Percentiles rank a stretch among this genome's conserved stretches.
phyloP scores from a whole-genome alignment of 2,113 vertebrate genomes.

The Aphelocoma coerulescens region DNA sequence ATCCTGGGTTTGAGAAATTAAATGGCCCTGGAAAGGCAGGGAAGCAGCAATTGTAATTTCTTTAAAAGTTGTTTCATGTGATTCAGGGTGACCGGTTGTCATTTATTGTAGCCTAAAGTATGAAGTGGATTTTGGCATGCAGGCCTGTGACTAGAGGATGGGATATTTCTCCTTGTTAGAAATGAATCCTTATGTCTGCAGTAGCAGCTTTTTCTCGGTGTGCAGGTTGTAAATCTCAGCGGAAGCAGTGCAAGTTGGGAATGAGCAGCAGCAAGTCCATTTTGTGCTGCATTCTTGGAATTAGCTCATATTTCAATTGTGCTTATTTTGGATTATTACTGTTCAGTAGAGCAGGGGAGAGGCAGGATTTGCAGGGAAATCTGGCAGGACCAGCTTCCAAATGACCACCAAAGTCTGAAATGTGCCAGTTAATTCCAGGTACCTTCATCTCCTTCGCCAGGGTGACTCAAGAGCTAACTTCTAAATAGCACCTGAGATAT shows the following conservation, averaged over 20 bases:
- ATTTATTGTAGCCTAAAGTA: neutral
- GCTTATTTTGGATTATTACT: neutral
- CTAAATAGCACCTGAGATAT: neutral
- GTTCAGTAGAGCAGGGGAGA: neutral
- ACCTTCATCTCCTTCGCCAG: neutral
- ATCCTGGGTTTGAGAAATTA: neutral
- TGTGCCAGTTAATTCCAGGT: neutral
- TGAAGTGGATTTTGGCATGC: neutral
- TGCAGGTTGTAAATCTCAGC: neutral
- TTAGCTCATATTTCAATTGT: neutral
- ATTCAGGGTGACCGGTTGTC: neutral
- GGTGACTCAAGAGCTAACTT: neutral
- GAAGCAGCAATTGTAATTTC: neutral
- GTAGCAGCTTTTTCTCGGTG: neutral
- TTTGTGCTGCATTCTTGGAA: neutral
- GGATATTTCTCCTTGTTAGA: neutral
- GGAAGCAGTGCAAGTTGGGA: neutral
- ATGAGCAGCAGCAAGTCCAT: neutral
- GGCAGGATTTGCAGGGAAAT: neutral
- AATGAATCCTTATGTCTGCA: neutral
- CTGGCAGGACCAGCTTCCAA: neutral
- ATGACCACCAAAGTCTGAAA: neutral
- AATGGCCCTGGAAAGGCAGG: neutral
- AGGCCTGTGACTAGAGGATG: neutral
- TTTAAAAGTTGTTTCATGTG: neutral